Evolutionary conservation across 2,888 invertebrate genomes (phyloP).

Genomic region (Eumacrocentrus americanus): DNA sequence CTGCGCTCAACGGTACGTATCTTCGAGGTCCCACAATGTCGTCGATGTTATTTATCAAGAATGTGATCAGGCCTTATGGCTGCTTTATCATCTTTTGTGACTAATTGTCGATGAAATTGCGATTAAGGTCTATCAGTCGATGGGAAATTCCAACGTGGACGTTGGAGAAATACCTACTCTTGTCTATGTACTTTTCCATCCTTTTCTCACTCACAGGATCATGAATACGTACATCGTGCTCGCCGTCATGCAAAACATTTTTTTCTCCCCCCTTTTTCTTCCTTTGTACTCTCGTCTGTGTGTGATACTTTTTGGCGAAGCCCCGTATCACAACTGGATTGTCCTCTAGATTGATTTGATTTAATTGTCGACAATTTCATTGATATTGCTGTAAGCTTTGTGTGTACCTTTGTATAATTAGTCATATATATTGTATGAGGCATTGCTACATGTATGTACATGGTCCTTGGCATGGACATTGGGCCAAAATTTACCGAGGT

Average conservation of each 20-base stretch:
- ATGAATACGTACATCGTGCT: constrained; percentile 6
- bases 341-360: neutral
- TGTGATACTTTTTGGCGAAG: constrained; percentile 12
- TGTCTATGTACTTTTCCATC: neutral
- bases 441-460: constrained; percentile 6
- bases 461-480: neutral
- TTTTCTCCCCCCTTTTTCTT: constrained; percentile 15
- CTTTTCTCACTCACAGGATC: neutral
- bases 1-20: constrained; percentile 52
- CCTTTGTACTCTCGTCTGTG: constrained; percentile 23
- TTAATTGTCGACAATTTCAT: neutral
- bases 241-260: constrained; percentile 28
- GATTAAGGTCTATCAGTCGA: too few relatives aligned
- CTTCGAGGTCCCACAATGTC: constrained; percentile 12
- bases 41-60: constrained; percentile 2
- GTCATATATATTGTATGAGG: neutral
- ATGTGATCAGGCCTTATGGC: neutral
- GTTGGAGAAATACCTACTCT: neutral
- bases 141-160: constrained; percentile 3
- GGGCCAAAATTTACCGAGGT: neutral
- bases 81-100: neutral
- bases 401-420: too few relatives aligned
- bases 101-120: neutral
- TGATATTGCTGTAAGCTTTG: too few relatives aligned
- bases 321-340: too few relatives aligned